Percentiles rank a stretch among this genome's conserved stretches.
These are phyloP conservation scores for Amniataba percoides DNA, from an alignment of 2,797 vertebrate species.

Conservation along the genomic window DNA sequence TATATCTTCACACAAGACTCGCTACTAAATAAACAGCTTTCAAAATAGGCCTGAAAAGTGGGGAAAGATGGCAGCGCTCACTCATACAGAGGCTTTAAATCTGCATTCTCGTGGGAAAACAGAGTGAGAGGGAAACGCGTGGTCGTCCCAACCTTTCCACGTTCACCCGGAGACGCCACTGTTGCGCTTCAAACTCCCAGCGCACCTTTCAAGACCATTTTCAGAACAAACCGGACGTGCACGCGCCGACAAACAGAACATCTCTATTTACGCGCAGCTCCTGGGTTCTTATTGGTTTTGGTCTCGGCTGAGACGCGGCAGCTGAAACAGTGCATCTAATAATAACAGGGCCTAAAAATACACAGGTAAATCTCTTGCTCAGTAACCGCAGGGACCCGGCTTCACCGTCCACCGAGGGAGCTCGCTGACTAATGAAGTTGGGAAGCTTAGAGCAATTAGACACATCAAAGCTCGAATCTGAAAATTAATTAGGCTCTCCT, in stretches of 20 bases:
- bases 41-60: not conserved
- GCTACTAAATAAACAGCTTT: not conserved
- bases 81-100: not conserved
- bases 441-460: conserved; percentile 89
- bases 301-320: conserved; percentile 32
- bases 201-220: not conserved
- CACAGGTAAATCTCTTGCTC: conserved; percentile 74
- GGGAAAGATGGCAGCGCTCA: not conserved
- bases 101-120: not conserved
- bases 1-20: not conserved
- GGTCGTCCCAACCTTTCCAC: not conserved
- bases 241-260: not conserved
- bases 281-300: conserved; percentile 50
- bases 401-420: conserved; percentile 79
- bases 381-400: conserved; percentile 78
- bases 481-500: conserved; percentile 88
- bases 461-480: conserved; percentile 89
- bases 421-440: conserved; percentile 85
- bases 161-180: not conserved
- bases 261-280: conserved; percentile 20
- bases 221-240: not conserved
- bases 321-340: conserved; percentile 67
- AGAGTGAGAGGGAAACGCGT: not conserved
- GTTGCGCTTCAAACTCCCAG: conserved; percentile 8
- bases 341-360: conserved; percentile 82